Evolutionary conservation across 2,888 invertebrate species (phyloP).

Genomic region (Barypeithes pellucidus): DNA sequence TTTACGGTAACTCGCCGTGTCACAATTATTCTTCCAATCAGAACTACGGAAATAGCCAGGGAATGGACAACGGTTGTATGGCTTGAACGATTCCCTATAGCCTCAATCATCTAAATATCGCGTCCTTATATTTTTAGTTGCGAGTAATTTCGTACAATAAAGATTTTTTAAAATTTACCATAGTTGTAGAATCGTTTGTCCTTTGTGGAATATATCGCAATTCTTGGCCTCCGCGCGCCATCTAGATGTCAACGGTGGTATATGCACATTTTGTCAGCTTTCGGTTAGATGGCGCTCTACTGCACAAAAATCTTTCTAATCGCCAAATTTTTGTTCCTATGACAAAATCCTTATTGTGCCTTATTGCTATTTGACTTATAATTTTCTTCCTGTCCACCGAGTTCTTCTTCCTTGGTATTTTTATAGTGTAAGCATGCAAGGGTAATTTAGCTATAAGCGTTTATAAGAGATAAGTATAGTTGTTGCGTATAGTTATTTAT

Average conservation of each 20-base stretch:
- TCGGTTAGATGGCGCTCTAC: too few species aligned
- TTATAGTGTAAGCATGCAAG: constrained; percentile 11
- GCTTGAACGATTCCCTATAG: constrained; percentile 63
- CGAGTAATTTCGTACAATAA: constrained; percentile 1
- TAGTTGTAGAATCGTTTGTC: too few species aligned
- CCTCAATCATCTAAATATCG: constrained; percentile 62
- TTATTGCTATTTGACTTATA: background rate
- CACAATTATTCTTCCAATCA: constrained; percentile 75
- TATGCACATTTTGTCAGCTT: too few species aligned
- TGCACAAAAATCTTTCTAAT: background rate
- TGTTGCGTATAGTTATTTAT: constrained; percentile 35
- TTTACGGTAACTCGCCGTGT: constrained; percentile 71
- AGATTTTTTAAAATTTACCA: constrained; percentile 4
- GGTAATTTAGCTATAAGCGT: constrained; percentile 32
- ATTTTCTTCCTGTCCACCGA: constrained; percentile 22
- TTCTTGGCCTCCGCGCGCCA: too few species aligned
- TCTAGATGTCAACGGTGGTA: too few species aligned
- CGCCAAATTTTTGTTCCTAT: too few species aligned
- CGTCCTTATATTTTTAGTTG: constrained; percentile 18
- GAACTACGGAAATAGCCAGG: constrained; percentile 71
- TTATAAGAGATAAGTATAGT: constrained; percentile 29
- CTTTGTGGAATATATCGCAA: too few species aligned
- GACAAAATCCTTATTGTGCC: constrained; percentile 1
- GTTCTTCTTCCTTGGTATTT: constrained; percentile 21
- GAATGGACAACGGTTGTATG: constrained; percentile 78